These are phyloP conservation scores for Diploptera punctata DNA, from an alignment of 2,888 invertebrate species.

Conservation along the genomic window DNA sequence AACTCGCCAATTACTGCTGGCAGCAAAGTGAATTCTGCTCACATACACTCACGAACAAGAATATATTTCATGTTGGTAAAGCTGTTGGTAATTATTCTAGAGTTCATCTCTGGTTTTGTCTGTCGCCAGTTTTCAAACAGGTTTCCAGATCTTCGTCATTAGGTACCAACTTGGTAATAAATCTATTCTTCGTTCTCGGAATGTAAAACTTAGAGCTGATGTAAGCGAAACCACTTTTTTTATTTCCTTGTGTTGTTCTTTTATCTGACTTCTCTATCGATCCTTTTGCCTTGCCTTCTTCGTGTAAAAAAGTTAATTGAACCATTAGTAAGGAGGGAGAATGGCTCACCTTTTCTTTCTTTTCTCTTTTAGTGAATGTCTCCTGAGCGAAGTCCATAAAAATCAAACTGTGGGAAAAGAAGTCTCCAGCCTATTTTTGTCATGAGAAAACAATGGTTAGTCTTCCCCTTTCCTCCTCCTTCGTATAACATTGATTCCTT, in stretches of 20 bases:
- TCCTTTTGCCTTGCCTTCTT: not conserved
- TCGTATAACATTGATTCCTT: too few relatives aligned
- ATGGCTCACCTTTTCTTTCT: too few relatives aligned
- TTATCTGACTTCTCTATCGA: not conserved
- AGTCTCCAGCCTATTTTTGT: too few relatives aligned
- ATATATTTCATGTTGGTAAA: too few relatives aligned
- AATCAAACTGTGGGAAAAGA: too few relatives aligned
- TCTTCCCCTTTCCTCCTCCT: too few relatives aligned
- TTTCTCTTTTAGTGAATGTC: too few relatives aligned
- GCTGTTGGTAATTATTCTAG: not conserved
- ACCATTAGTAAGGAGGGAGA: not conserved
- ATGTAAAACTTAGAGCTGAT: not conserved
- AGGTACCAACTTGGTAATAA: not conserved
- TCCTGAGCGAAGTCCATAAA: too few relatives aligned
- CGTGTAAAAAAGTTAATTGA: not conserved
- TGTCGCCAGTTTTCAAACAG: not conserved
- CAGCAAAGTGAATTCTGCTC: too few relatives aligned
- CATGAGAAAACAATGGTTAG: too few relatives aligned
- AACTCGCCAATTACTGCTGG: too few relatives aligned
- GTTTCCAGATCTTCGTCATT: not conserved
- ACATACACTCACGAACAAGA: too few relatives aligned
- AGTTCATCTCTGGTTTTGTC: not conserved
- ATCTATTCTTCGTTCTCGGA: not conserved
- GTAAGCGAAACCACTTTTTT: constrained; percentile 1
- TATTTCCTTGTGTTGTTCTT: not conserved